Percentiles rank a stretch among this genome's conserved stretches.
Conservation (phyloP, 1,140 invertebrate species). For the Aphis craccivora region DNA sequence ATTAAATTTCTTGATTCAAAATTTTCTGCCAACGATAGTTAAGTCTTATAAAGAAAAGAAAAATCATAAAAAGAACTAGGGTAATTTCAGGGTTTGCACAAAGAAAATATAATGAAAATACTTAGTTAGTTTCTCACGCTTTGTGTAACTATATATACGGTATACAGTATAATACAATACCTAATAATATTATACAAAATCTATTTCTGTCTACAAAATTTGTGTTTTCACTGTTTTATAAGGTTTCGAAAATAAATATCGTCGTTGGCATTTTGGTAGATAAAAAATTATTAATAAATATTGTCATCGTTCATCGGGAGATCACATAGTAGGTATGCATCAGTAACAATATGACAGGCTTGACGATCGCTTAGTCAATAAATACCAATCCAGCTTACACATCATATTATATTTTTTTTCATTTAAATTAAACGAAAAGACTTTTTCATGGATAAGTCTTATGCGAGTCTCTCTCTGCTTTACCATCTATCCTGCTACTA, state of each 20-base stretch:
- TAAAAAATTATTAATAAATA: neutral
- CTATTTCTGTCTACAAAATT: neutral
- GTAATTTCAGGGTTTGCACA: neutral
- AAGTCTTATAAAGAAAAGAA: neutral
- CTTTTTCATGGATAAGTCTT: neutral
- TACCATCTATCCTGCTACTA: neutral
- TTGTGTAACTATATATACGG: neutral
- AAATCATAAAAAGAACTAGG: neutral
- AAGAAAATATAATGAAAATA: neutral
- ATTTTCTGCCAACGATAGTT: neutral
- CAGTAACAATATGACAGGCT: neutral
- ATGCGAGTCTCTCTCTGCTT: too few relatives aligned
- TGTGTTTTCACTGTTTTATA: neutral
- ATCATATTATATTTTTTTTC: too few relatives aligned
- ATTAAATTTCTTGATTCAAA: conserved; percentile 6
- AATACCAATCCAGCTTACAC: neutral
- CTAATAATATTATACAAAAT: neutral
- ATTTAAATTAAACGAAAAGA: neutral
- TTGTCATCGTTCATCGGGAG: neutral
- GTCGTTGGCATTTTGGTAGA: neutral
- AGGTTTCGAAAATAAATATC: neutral
- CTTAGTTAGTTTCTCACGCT: neutral
- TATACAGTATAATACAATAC: too few relatives aligned
- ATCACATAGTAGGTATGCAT: neutral
- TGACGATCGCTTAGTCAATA: neutral